phyloP scores from a whole-genome alignment of 2,113 vertebrate genomes.

The Nibea coibor region DNA sequence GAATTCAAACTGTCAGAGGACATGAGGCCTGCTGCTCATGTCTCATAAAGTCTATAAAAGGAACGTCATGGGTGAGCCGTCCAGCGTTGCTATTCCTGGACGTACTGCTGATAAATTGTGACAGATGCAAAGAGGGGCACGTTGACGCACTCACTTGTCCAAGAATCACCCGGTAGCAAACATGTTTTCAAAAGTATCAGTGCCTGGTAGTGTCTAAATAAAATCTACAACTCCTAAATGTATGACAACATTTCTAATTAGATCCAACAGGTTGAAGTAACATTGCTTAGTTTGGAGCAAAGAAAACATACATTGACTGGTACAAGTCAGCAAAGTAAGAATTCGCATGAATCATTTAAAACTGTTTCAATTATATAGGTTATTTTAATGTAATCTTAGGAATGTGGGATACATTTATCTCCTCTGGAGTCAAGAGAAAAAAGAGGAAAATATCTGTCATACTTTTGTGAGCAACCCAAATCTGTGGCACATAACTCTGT shows the following conservation, averaged over 20 bases:
- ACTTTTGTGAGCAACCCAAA: background rate
- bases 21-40: conserved; percentile 69
- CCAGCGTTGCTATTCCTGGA: conserved; percentile 93
- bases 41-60: conserved; percentile 92
- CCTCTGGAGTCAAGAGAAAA: background rate
- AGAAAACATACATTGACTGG: background rate
- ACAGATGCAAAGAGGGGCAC: conserved; percentile 93
- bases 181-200: conserved; percentile 45
- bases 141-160: conserved; percentile 78
- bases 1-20: conserved; percentile 36
- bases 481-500: background rate
- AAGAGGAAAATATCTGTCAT: background rate
- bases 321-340: background rate
- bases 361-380: background rate
- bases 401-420: background rate
- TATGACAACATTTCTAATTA: background rate
- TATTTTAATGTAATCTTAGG: background rate
- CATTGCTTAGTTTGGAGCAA: background rate
- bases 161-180: conserved; percentile 55
- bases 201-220: conserved; percentile 4
- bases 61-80: conserved; percentile 80
- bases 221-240: background rate
- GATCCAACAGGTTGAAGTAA: background rate
- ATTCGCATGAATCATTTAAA: background rate
- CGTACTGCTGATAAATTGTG: conserved; percentile 87